Evolutionary conservation across 1,140 invertebrate species (phyloP).

Genomic region (Bicyclus anynana): DNA sequence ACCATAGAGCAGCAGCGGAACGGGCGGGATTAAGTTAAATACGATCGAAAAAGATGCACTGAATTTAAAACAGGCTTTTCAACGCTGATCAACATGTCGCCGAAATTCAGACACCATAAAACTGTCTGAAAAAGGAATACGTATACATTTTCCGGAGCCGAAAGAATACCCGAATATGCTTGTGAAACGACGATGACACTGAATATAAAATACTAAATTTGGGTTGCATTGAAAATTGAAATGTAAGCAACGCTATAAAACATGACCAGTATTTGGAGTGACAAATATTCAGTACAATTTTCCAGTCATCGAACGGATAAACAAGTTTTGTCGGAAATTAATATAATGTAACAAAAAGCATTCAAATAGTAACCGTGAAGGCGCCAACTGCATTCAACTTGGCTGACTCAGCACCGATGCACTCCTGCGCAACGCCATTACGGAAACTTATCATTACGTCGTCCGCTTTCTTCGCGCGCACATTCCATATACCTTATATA

Average conservation of each 20-base stretch:
- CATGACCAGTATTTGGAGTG: too few species aligned
- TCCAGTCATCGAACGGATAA: too few species aligned
- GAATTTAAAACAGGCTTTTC: constrained; percentile 13
- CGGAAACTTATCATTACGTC: constrained; percentile 58
- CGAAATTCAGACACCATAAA: not conserved
- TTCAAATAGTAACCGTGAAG: constrained; percentile 25
- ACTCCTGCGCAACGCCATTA: constrained; percentile 53
- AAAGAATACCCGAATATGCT: too few species aligned
- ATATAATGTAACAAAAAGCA: constrained; percentile 11
- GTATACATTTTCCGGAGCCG: too few species aligned
- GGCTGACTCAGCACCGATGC: constrained; percentile 64
- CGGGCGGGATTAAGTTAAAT: constrained; percentile 64
- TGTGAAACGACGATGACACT: too few species aligned
- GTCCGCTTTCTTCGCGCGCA: constrained; percentile 44
- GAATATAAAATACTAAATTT: too few species aligned
- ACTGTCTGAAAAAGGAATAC: not conserved
- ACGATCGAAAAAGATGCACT: constrained; percentile 37
- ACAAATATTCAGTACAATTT: too few species aligned
- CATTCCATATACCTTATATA: not conserved
- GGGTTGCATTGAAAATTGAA: too few species aligned
- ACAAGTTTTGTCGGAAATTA: not conserved
- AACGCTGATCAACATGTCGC: not conserved
- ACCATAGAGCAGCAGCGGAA: constrained; percentile 70
- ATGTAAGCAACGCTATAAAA: too few species aligned
- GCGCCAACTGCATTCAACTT: constrained; percentile 58